A percentile compares a stretch with the other conserved stretches of the same genome.
Evolutionary conservation across 2,797 vertebrate species (phyloP).

Genomic region (Clamator glandarius): DNA sequence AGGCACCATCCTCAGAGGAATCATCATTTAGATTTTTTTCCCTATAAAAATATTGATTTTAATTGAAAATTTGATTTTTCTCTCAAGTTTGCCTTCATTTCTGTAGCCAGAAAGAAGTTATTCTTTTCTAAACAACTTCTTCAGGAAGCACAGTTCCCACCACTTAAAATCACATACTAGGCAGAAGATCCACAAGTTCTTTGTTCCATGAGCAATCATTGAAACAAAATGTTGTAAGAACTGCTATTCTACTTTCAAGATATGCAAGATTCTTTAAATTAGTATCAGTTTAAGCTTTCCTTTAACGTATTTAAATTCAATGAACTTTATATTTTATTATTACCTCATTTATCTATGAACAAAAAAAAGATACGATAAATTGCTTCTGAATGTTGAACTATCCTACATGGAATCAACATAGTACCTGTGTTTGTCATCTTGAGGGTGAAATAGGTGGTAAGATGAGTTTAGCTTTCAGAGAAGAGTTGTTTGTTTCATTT

Average conservation of each 20-base stretch:
- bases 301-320: neutral
- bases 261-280: neutral
- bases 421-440: neutral
- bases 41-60: neutral
- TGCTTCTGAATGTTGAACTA: neutral
- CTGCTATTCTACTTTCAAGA: neutral
- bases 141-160: neutral
- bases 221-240: neutral
- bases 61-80: neutral
- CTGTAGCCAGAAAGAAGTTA: neutral
- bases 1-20: no score
- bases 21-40: neutral
- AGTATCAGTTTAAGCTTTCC: neutral
- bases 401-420: neutral
- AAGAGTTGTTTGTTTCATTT: neutral
- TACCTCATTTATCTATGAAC: neutral
- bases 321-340: neutral
- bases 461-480: neutral
- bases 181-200: neutral
- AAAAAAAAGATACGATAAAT: neutral
- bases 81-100: neutral
- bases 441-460: neutral
- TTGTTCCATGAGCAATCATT: neutral
- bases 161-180: neutral
- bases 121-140: neutral